Evolutionary conservation across 2,888 invertebrate genomes (phyloP).

Genomic region (Sisyra nigra): DNA sequence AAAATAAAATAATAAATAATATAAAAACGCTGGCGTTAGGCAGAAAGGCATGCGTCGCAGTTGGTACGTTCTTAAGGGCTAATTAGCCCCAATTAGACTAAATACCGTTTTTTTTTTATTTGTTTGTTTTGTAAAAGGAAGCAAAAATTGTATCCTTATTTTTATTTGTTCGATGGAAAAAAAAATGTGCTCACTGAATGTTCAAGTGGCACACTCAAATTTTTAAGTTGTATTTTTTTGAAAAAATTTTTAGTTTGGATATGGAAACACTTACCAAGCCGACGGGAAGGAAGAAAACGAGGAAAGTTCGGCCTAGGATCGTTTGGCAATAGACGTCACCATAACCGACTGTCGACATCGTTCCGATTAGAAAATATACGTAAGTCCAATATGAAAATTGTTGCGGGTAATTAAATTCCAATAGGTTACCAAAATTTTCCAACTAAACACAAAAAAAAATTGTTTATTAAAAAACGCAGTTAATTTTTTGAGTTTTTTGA

Average conservation of each 20-base stretch:
- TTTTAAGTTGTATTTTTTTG: no score
- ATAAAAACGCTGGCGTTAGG: conserved; percentile 3
- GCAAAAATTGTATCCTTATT: conserved; percentile 1
- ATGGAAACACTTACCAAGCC: conserved; percentile 99
- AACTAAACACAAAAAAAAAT: conserved; percentile 49
- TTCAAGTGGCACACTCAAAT: conserved; percentile 1
- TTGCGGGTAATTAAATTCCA: conserved; percentile 91
- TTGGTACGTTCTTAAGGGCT: background rate
- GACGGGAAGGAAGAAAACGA: conserved; percentile 99
- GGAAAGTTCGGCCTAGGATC: conserved; percentile 94
- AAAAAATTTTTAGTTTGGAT: no score
- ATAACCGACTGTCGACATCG: conserved; percentile 99
- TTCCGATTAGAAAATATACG: conserved; percentile 99
- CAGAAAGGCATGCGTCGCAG: conserved; percentile 9
- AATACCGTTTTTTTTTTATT: background rate
- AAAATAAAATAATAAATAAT: no score
- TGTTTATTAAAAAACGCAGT: no score
- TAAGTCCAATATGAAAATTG: conserved; percentile 98
- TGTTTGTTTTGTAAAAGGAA: background rate
- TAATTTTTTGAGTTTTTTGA: no score
- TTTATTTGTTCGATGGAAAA: background rate
- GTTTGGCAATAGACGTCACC: conserved; percentile 99
- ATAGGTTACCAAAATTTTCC: conserved; percentile 99
- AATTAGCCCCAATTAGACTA: background rate
- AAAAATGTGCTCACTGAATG: background rate